Evolutionary conservation across 2,888 invertebrate genomes (phyloP).

Genomic region (Amorpha juglandis): DNA sequence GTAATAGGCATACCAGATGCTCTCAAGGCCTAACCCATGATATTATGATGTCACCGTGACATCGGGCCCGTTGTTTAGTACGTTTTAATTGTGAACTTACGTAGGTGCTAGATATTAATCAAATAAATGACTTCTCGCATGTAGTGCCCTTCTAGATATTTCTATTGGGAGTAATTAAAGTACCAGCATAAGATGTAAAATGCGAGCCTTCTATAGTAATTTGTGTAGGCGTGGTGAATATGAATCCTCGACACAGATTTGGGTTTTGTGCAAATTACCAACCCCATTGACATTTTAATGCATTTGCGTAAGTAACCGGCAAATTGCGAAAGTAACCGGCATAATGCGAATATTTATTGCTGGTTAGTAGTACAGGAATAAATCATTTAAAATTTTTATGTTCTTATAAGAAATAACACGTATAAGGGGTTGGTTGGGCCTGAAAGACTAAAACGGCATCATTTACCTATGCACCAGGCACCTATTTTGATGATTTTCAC

Average conservation of each 20-base stretch:
- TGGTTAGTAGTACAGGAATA: no score
- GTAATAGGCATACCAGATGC: constrained; percentile 25
- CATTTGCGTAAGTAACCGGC: no score
- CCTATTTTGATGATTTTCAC: no score
- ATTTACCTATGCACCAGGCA: no score
- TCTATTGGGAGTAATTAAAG: not conserved
- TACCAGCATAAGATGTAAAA: not conserved
- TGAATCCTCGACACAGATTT: not conserved
- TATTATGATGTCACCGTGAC: constrained; percentile 56
- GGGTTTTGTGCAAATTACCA: no score
- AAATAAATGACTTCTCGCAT: constrained; percentile 29
- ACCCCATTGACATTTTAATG: no score
- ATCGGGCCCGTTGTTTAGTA: constrained; percentile 46
- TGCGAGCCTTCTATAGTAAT: not conserved
- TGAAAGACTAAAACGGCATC: no score
- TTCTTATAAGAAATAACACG: no score
- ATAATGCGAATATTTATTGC: no score
- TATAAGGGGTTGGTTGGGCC: no score
- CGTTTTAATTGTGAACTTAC: constrained; percentile 36
- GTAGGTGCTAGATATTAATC: constrained; percentile 32
- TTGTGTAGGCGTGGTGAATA: not conserved
- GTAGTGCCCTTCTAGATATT: not conserved
- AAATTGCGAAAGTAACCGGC: no score
- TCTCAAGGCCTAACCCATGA: constrained; percentile 50
- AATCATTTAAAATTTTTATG: no score